Evolutionary conservation across 2,113 vertebrate genomes (phyloP).

Genomic region (Acrocephalus kingi): DNA sequence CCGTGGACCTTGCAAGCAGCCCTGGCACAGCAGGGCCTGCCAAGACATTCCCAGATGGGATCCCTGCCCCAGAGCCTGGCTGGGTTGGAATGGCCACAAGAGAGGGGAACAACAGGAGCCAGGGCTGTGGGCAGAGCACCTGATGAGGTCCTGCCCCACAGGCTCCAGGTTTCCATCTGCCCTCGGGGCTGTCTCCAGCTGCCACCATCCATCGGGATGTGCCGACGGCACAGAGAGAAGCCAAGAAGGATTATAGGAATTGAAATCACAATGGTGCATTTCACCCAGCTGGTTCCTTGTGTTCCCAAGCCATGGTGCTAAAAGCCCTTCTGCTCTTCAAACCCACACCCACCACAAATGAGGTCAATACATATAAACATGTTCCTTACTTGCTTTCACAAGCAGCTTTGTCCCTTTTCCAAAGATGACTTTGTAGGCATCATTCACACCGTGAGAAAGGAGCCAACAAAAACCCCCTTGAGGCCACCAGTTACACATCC

Average conservation of each 20-base stretch:
- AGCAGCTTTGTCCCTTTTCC: not conserved
- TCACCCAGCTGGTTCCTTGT: not conserved
- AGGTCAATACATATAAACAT: accelerated
- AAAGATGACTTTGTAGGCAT: not conserved
- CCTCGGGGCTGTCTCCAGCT: not conserved
- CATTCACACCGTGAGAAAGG: not conserved
- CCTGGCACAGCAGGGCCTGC: not conserved
- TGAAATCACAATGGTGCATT: not conserved
- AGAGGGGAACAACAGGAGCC: not conserved
- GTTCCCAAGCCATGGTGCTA: not conserved
- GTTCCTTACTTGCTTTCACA: not conserved
- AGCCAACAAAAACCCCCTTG: not conserved
- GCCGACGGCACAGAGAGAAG: not conserved
- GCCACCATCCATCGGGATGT: not conserved
- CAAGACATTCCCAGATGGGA: not conserved
- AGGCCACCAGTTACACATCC: not conserved
- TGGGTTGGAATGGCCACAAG: not conserved
- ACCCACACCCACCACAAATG: not conserved
- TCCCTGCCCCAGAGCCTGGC: not conserved
- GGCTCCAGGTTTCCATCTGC: not conserved
- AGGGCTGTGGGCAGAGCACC: not conserved
- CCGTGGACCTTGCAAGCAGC: not conserved
- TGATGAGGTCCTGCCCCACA: not conserved
- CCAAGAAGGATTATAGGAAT: not conserved
- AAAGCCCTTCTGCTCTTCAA: not conserved